Evolutionary conservation across 2,797 vertebrate species (phyloP).

Genomic region (Emys orbicularis): DNA sequence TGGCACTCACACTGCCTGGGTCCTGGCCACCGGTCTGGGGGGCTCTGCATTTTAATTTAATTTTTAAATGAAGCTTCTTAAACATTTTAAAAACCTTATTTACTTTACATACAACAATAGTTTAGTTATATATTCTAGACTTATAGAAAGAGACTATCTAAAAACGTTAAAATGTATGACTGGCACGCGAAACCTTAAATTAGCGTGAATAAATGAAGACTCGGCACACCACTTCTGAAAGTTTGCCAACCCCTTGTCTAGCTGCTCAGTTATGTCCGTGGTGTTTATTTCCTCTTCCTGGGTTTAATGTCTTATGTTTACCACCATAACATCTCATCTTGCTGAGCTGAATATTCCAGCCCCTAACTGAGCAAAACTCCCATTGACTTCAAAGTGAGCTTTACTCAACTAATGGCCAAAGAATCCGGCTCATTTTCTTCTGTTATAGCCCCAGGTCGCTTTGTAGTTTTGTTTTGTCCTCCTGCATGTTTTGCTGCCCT

Average conservation of each 20-base stretch:
- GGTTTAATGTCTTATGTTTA: not conserved
- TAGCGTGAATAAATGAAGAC: too few species aligned
- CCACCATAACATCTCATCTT: slow-evolving; percentile 11
- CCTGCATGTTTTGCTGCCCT: not conserved
- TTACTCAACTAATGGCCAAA: not conserved
- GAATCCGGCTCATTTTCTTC: not conserved
- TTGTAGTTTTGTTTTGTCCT: slow-evolving; percentile 21
- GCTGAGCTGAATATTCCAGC: slow-evolving; percentile 2
- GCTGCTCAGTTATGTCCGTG: not conserved
- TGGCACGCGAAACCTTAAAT: too few species aligned
- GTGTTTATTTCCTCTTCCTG: slow-evolving; percentile 37
- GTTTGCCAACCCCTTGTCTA: not conserved
- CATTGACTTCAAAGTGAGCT: not conserved
- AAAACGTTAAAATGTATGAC: too few species aligned
- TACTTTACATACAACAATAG: too few species aligned
- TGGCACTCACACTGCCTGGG: too few species aligned
- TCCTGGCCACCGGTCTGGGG: too few species aligned
- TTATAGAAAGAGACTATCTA: too few species aligned
- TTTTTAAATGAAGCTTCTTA: too few species aligned
- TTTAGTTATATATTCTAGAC: too few species aligned
- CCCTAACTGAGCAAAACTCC: not conserved
- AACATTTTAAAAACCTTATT: too few species aligned
- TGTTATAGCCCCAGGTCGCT: not conserved
- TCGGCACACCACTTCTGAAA: too few species aligned
- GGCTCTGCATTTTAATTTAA: too few species aligned